These are phyloP conservation scores for Apogon hyalosoma DNA, from an alignment of 2,797 vertebrate genomes.

Conservation along the genomic window DNA sequence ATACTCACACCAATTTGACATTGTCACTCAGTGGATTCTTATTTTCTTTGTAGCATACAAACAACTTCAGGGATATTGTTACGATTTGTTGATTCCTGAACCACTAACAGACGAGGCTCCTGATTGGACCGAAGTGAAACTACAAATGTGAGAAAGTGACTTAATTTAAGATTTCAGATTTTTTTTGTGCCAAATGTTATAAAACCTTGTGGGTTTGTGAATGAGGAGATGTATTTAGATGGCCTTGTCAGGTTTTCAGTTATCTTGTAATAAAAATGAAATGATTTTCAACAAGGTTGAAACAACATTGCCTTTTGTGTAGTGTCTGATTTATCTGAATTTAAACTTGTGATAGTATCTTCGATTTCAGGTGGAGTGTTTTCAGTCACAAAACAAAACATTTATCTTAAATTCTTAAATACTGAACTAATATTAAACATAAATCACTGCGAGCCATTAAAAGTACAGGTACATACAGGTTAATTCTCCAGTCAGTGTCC, in stretches of 20 bases:
- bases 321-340: not conserved
- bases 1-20: not conserved
- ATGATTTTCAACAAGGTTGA: too few species aligned
- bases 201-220: constrained; percentile 70
- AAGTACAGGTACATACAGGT: too few species aligned
- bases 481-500: too few species aligned
- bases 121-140: not conserved
- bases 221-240: constrained; percentile 43
- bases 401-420: too few species aligned
- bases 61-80: constrained; percentile 83
- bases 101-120: not conserved
- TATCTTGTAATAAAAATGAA: constrained; percentile 38
- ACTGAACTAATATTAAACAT: too few species aligned
- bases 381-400: too few species aligned
- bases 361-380: too few species aligned
- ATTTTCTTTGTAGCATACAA: constrained; percentile 74
- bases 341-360: not conserved
- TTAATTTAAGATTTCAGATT: constrained; percentile 27
- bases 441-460: too few species aligned
- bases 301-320: not conserved
- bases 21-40: constrained; percentile 8
- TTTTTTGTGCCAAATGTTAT: constrained; percentile 45
- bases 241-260: constrained; percentile 36
- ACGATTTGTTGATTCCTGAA: constrained; percentile 77
- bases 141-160: constrained; percentile 5